Conservation (phyloP, 30 jellyfish, hydroid and myxozoan species). For the Hydractinia symbiolongicarpus region DNA sequence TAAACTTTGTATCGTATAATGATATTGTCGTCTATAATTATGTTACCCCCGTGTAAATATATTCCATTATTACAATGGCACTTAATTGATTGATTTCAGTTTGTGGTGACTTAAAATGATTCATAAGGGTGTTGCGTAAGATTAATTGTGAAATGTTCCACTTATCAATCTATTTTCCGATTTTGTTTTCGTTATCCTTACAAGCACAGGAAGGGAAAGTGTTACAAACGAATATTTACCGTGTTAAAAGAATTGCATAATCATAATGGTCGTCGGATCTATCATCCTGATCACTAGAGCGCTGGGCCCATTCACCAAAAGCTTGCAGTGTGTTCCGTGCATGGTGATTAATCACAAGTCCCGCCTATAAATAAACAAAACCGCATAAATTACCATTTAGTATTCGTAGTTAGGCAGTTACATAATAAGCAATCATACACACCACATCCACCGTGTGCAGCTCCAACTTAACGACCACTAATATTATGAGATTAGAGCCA, state of each 20-base stretch:
- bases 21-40: too few relatives aligned
- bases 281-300: constrained; percentile 94
- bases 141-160: too few relatives aligned
- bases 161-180: too few relatives aligned
- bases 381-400: too few relatives aligned
- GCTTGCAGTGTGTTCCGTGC: constrained; percentile 80
- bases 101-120: too few relatives aligned
- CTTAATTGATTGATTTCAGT: too few relatives aligned
- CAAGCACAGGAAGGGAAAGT: too few relatives aligned
- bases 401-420: not conserved
- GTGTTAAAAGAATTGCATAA: constrained; percentile 89
- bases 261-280: constrained; percentile 94
- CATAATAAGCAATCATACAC: constrained; percentile 2
- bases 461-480: constrained; percentile 69
- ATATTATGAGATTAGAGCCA: constrained; percentile 74
- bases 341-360: constrained; percentile 86
- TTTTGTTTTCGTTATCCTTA: too few relatives aligned
- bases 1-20: too few relatives aligned
- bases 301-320: constrained; percentile 88
- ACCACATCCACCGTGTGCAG: constrained; percentile 85
- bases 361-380: constrained; percentile 50
- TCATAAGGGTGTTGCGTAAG: too few relatives aligned
- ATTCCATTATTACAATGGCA: too few relatives aligned
- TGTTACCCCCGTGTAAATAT: too few relatives aligned
- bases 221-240: constrained; percentile 29